Conservation (phyloP, 2,888 invertebrate genomes). For the Tuberolachnus salignus region DNA sequence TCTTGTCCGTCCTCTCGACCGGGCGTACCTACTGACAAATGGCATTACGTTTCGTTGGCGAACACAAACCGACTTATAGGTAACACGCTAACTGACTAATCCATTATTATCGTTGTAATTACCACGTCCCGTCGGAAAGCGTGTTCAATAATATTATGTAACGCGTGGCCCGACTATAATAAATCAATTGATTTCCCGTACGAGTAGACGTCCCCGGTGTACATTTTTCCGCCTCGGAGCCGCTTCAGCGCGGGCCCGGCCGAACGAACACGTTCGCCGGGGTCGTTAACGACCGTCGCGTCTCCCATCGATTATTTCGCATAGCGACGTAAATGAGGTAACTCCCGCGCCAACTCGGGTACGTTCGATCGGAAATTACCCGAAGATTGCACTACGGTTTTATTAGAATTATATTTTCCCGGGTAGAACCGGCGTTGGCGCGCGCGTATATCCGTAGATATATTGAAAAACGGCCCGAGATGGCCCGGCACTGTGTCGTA, state of each 20-base stretch:
- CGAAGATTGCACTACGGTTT: background rate
- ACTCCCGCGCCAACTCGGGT: too few relatives aligned
- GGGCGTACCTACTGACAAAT: background rate
- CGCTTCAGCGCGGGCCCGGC: too few relatives aligned
- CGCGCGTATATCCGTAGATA: too few relatives aligned
- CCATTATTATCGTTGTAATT: background rate
- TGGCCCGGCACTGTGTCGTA: too few relatives aligned
- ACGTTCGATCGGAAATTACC: constrained; percentile 29
- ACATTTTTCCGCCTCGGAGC: background rate
- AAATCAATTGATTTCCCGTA: background rate
- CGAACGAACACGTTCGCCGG: background rate
- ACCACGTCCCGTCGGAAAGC: background rate
- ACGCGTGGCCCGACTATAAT: background rate
- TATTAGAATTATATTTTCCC: constrained; percentile 19
- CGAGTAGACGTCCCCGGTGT: background rate
- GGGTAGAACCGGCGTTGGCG: too few relatives aligned
- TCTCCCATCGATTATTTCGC: constrained; percentile 11
- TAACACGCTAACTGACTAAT: background rate
- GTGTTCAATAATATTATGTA: too few relatives aligned
- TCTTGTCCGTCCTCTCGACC: background rate
- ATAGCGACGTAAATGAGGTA: too few relatives aligned
- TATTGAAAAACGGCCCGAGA: too few relatives aligned
- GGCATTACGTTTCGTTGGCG: background rate
- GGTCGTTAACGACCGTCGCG: constrained; percentile 9
- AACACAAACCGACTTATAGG: background rate